Conservation (phyloP, 2,797 vertebrate genomes). For the Ctenochaetus hawaiiensis region DNA sequence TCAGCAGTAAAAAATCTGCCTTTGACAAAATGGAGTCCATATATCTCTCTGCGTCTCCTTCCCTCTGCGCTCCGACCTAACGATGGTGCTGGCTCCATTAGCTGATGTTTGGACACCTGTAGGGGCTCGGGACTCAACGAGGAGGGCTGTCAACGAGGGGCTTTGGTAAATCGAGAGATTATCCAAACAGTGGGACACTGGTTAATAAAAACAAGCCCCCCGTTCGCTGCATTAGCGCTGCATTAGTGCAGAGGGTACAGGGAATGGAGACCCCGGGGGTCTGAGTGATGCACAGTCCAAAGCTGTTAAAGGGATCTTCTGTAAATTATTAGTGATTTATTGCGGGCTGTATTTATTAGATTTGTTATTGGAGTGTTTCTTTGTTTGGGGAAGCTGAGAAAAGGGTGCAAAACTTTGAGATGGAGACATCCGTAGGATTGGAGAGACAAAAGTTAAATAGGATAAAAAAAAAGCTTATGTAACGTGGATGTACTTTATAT, state of each 20-base stretch:
- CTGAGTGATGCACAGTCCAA: constrained; percentile 75
- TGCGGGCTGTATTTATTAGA: constrained; percentile 67
- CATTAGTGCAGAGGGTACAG: constrained; percentile 77
- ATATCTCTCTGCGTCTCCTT: constrained; percentile 43
- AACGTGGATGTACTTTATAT: background rate
- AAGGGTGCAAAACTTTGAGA: constrained; percentile 4
- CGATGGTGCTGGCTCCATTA: constrained; percentile 81
- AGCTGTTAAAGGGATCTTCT: constrained; percentile 82
- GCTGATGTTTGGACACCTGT: constrained; percentile 88
- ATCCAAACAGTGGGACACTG: constrained; percentile 86
- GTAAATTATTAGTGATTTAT: constrained; percentile 85
- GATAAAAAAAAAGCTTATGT: background rate
- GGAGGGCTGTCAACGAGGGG: constrained; percentile 81
- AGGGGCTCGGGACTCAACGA: constrained; percentile 72
- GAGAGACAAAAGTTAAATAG: background rate
- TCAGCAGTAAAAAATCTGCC: constrained; percentile 42
- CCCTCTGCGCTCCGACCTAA: constrained; percentile 34
- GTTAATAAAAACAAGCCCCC: constrained; percentile 87
- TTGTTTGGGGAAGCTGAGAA: constrained; percentile 33
- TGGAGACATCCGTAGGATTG: constrained; percentile 21
- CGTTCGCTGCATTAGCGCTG: constrained; percentile 84
- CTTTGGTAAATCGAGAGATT: constrained; percentile 87
- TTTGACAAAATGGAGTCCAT: constrained; percentile 55
- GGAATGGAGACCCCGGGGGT: constrained; percentile 60
- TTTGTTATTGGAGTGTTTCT: constrained; percentile 62